Evolutionary conservation across 2,113 vertebrate genomes (phyloP).

Genomic region (Mus musculus): DNA sequence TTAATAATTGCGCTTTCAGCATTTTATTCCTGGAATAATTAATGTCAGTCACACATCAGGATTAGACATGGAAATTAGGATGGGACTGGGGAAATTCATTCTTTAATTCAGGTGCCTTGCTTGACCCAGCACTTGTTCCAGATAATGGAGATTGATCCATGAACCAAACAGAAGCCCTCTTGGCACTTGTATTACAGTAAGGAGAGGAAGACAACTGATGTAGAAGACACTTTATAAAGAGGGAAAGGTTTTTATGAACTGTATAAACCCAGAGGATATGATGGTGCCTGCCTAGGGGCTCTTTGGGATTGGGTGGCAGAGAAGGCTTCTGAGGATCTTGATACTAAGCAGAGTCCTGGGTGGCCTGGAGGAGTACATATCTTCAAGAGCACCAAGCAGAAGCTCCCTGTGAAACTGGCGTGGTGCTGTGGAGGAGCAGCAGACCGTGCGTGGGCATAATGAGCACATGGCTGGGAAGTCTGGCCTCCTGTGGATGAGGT

Average conservation of each 20-base stretch:
- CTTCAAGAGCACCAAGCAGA: not conserved
- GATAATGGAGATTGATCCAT: not conserved
- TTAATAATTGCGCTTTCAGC: not conserved
- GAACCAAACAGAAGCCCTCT: not conserved
- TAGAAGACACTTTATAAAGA: not conserved
- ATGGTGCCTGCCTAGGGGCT: not conserved
- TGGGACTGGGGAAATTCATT: not conserved
- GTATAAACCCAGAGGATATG: not conserved
- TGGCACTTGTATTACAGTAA: not conserved
- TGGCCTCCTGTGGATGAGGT: not conserved
- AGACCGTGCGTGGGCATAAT: not conserved
- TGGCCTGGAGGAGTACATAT: not conserved
- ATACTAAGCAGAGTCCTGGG: not conserved
- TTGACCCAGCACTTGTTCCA: not conserved
- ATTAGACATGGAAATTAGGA: not conserved
- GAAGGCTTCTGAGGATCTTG: not conserved
- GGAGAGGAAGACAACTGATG: not conserved
- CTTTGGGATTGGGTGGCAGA: not conserved
- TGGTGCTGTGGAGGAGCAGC: not conserved
- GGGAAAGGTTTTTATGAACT: not conserved
- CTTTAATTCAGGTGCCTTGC: not conserved
- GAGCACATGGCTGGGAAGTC: rapidly evolving
- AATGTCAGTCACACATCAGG: not conserved
- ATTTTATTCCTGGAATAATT: not conserved
- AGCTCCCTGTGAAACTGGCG: not conserved